Base-by-base conservation (phyloP, 1,140 invertebrate genomes). In the Drosophila parvula region DNA sequence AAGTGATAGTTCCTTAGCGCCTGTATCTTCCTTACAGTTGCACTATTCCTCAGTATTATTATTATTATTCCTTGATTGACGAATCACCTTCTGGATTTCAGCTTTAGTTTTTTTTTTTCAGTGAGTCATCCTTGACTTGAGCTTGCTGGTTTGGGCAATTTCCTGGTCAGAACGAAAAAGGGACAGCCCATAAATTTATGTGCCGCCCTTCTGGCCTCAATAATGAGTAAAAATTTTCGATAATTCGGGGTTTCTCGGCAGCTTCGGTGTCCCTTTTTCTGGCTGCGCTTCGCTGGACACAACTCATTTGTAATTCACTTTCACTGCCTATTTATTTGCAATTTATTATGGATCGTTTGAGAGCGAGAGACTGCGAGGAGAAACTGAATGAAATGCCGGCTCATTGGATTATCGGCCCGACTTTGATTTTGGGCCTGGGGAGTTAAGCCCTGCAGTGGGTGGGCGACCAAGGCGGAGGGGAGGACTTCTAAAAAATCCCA, bases 201-300 rank as follows among this genome's bases (percentile, higher is more conserved):
- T 77, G 58, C 50, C 74, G 74, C 62, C 82, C 75, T 81, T 80
- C 65, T 80, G 68, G 48, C 47, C 71, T 60, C 74, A 74, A 89
- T 89, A 89, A 89, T 89, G 84, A 89, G 84, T 76, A 81, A 83
- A 71, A 89, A 71, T 83, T 89, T 77, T 75, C 78, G 84, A 88
- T 89, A 84, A 89, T 89, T 89, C 67, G 59, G 63, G 62, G 82
- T 79, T 79, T 82, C 60, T 69, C 10, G 30, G 64, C 44, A 56
- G 63, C 68, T 78, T 70, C 60, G 50, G 40, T 53, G 43, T 51
- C 71, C 71, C 45, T 69, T 70, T 78, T 83, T 83, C 63, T 64
- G 44, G 64, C 30, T 70, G 47, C 79, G 75, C 67, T 71, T 80
- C 67, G 74, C 44, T 50, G 58, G 45, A 48, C 69, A 67, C 48